These are phyloP conservation scores for Tenthredo livida DNA, from an alignment of 2,888 invertebrate genomes.

Conservation along the genomic window DNA sequence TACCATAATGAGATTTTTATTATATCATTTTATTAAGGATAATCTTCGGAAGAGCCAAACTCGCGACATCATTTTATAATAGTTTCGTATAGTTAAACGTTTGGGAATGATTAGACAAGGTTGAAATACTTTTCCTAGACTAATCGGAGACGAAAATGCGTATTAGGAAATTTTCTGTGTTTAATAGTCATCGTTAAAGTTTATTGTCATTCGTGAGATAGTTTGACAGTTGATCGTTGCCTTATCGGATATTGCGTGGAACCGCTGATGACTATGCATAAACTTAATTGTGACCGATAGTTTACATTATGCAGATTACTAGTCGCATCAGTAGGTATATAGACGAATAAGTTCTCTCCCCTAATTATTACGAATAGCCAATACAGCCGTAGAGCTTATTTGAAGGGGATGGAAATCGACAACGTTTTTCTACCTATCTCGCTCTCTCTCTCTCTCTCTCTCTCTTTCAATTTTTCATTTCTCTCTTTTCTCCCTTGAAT, in stretches of 20 bases:
- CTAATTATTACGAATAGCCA: slow-evolving; percentile 48
- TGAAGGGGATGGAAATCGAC: slow-evolving; percentile 38
- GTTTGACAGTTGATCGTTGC: slow-evolving; percentile 20
- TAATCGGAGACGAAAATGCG: not conserved
- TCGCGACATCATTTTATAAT: not conserved
- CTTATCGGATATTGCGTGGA: slow-evolving; percentile 20
- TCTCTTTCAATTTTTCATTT: not conserved
- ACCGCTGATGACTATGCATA: slow-evolving; percentile 20
- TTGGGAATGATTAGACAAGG: not conserved
- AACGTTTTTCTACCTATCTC: not conserved
- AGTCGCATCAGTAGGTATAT: not conserved
- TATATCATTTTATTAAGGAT: not conserved
- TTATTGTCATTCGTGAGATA: slow-evolving; percentile 9
- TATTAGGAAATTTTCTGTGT: not conserved
- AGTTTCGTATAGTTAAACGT: not conserved
- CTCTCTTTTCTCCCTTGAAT: slow-evolving; percentile 4
- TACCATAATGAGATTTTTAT: not conserved
- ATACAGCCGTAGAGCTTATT: slow-evolving; percentile 19
- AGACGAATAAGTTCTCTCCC: slow-evolving; percentile 15
- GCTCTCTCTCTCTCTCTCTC: not conserved
- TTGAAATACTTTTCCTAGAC: not conserved
- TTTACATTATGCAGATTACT: slow-evolving; percentile 11
- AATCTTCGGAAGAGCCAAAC: not conserved
- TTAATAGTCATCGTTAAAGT: slow-evolving; percentile 8
- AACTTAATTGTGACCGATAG: slow-evolving; percentile 40